Percentiles rank a stretch among this genome's conserved stretches.
phyloP scores from a whole-genome alignment of 2,797 vertebrate genomes.

The Gymnothorax reevesii region DNA sequence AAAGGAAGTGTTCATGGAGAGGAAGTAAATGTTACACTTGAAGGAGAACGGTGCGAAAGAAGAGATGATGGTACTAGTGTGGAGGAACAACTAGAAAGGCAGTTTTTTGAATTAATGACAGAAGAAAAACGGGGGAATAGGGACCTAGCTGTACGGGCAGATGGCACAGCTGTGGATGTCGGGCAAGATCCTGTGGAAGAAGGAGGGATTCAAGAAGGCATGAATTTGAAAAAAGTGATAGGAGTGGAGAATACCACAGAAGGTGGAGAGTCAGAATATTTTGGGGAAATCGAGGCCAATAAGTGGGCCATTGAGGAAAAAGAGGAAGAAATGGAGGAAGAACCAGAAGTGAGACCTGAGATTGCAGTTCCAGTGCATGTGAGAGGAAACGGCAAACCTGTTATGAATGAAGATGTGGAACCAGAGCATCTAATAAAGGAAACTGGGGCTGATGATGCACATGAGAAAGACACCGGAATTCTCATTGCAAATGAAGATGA shows the following conservation, averaged over 20 bases:
- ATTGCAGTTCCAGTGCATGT: too few species aligned
- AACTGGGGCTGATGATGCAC: not conserved
- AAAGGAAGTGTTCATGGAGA: not conserved
- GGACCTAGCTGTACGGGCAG: not conserved
- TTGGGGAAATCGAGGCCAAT: slow-evolving; percentile 18
- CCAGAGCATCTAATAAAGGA: too few species aligned
- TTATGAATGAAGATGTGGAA: too few species aligned
- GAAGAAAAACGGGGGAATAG: not conserved
- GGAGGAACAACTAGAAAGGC: not conserved
- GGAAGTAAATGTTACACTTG: not conserved
- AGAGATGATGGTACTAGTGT: not conserved
- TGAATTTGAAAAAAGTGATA: too few species aligned
- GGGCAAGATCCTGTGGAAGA: too few species aligned
- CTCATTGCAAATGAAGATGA: not conserved
- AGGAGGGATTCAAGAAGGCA: too few species aligned
- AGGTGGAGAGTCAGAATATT: not conserved
- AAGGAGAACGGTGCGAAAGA: not conserved
- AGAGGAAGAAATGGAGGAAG: not conserved
- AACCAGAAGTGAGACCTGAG: not conserved
- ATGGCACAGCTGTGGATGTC: too few species aligned
- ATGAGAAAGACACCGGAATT: not conserved
- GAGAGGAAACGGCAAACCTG: too few species aligned
- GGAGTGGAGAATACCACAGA: not conserved
- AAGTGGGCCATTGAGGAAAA: slow-evolving; percentile 19
- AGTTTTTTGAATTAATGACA: too few species aligned